Evolutionary conservation across 92 coral and sea anemone species (phyloP), one percentile per base, ranked within the genome.

Genomic region (Hydrozoanthus gracilis): DNA sequence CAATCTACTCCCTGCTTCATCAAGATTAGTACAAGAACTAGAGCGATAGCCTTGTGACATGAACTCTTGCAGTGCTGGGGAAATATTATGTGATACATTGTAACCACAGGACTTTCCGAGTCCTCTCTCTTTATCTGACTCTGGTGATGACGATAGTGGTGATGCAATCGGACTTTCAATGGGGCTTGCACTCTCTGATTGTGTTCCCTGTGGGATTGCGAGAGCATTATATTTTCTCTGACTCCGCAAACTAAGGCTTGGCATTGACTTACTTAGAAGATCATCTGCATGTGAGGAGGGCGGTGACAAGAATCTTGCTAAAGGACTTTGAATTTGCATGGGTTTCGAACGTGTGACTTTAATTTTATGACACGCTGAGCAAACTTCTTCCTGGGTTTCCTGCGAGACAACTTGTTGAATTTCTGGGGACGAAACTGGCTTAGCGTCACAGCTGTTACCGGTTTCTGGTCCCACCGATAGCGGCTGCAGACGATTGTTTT

Each of bases 21-120:
- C 72, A 49, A 80, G 85, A 16, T 65, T 49, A n/a, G 45, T 80
- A 65, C 85, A 80, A 64, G 85, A 80, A 80, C 85, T 80, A 16
- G 85, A 80, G 55, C 72, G 85, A 17, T 8, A 47, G 15, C 69
- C 74, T 11, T 48, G 69, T 18, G 74, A 64, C 45, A 48, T 17
- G 18, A 80, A 74, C 17, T 66, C 85, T 2, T 8, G 64, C 15
- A 65, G 17, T 10, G 66, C 60, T 48, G 85, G 85, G 12, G 85
- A 66, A n/a, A 80, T 9, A 15, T 11, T 65, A 27, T 52, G 27
- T 17, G 74, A 61, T 4, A 5, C 7, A 66, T 65, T 7, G 27
- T 70, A 47, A 64, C 61, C 17, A 11, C 51, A 11, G 11, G 72
- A 17, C 20, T 52, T 80, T 7, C 39, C 39, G 39, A 27, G 39